These are phyloP conservation scores for Numida meleagris DNA, from an alignment of 2,113 vertebrate genomes.

Conservation along the genomic window DNA sequence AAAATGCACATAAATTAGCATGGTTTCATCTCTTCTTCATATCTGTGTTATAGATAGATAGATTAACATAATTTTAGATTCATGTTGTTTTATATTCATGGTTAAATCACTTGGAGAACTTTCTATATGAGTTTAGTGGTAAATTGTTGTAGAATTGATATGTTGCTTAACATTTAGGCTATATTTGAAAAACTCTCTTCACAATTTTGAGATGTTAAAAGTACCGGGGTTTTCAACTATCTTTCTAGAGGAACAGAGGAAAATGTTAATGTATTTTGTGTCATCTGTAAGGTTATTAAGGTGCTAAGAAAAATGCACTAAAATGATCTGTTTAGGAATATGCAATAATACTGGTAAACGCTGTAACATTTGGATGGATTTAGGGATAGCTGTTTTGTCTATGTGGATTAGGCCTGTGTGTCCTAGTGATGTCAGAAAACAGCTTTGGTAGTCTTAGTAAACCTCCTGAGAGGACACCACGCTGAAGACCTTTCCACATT, in stretches of 20 bases:
- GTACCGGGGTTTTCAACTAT: background rate
- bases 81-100: background rate
- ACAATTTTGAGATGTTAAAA: background rate
- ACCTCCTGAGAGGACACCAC: background rate
- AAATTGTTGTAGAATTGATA: background rate
- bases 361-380: background rate
- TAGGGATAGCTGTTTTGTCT: background rate
- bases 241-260: background rate
- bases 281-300: background rate
- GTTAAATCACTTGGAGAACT: background rate
- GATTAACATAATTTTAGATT: background rate
- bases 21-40: background rate
- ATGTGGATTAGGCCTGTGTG: background rate
- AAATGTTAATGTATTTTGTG: background rate
- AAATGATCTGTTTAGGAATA: background rate
- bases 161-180: background rate
- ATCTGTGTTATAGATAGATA: background rate
- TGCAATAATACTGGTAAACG: background rate
- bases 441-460: background rate
- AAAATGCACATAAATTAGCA: background rate
- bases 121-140: background rate
- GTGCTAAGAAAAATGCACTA: background rate
- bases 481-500: background rate
- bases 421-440: fast-evolving
- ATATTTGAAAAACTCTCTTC: background rate